Evolutionary conservation across 2,888 invertebrate genomes (phyloP), one percentile per base, ranked within the genome.

Genomic region (Eilema sororculum): DNA sequence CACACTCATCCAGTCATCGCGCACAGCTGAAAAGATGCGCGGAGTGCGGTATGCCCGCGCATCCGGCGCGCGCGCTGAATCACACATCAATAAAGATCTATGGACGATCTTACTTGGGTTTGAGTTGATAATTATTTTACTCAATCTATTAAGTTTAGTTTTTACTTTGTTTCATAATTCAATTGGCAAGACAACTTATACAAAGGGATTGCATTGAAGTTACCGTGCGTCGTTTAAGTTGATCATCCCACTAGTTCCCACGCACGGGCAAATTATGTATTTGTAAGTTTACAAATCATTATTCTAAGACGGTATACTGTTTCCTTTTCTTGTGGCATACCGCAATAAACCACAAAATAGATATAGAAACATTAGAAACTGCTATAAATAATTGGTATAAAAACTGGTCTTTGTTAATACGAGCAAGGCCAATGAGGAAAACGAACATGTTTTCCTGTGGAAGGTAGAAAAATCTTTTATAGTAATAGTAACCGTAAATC

Each of bases 1-100:
- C 60, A n/a, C 61, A 65, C n/a, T 12, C 37, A 37, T 24, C 41
- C 22, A 37, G 12, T 10, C 13, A 24, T 56, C 33, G 16, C 16
- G 28, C 0, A 57, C 63, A 28, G 63, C 66, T 76, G 67, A 69
- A 71, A 68, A 73, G 78, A 75, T 77, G 67, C 76, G 82, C 76
- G 74, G 58, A 52, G 65, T 68, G 71, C 74, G 75, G 78, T 76
- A 75, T 73, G 76, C 75, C 67, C 46, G 69, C 73, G 72, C 76
- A 79, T 81, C 77, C 79, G 77, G 76, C 69, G 76, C 75, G 70
- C 60, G 72, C 76, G 69, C 65, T 86, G 79, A 85, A 77, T 85
- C 85, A 84, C 73, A 61, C 60, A 68, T 62, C 75, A 78, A 85
- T 86, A 85, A 85, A 84, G 81, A 78, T 66, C 74, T 52, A 74